Evolutionary conservation across 2,888 invertebrate species (phyloP), one percentile per base, ranked within the genome.

Genomic region (Urechis unicinctus): DNA sequence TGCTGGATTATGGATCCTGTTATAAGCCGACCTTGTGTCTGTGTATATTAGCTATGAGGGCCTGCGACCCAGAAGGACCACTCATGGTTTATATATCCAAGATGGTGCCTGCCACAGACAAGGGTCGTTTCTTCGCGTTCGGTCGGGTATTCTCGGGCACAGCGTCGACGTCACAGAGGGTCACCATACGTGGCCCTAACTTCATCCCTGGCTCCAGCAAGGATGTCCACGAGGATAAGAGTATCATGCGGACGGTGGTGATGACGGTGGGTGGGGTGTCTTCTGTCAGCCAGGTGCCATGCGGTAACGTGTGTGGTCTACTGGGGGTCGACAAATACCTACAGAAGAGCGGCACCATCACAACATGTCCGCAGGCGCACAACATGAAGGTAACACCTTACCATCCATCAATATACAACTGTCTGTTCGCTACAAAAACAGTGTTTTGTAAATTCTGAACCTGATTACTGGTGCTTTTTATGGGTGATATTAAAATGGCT

Each of bases 1-100:
- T n/a, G n/a, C n/a, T n/a, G n/a, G n/a, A n/a, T n/a, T n/a, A n/a
- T n/a, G n/a, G n/a, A n/a, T n/a, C n/a, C n/a, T n/a, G n/a, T n/a
- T n/a, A n/a, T n/a, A n/a, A n/a, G n/a, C n/a, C n/a, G n/a, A 36
- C 6, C 36, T 36, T 24, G 26, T 50, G 17, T 42, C n/a, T 59
- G 24, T 17, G 41, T 29, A 1, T 52, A 53, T 13, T 44, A 54
- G 65, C 58, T 6, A 66, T 66, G 36, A 59, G 56, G 43, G 44
- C 29, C 6, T 66, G 66, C 51, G 64, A 66, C 50, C 52, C 63
- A 2, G 48, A 60, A 1, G 64, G 60, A 17, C 66, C 63, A 26
- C 46, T 66, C 45, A 66, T 66, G 65, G 54, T 66, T 54, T 66
- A 66, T 50, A 46, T 66, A 9, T 52, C 53, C n/a, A 66, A 66